Base-by-base conservation (phyloP, 2,113 vertebrate species). In the Uria aalge region DNA sequence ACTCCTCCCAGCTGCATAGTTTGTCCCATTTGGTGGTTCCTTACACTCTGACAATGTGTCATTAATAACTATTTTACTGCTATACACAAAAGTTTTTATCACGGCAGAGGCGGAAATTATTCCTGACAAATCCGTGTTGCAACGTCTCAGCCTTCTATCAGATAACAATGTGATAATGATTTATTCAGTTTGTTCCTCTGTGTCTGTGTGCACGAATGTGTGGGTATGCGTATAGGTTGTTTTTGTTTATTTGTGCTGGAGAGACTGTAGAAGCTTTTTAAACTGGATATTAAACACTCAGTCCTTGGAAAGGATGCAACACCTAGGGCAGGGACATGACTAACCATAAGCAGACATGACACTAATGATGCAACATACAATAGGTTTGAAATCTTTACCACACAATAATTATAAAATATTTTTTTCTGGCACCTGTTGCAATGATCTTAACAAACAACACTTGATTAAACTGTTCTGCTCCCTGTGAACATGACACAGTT, bases 361-460 rank as follows among this genome's bases (percentile, higher is more conserved):
- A 23, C 4, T 90, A 53, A 82, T 79, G 69, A 91, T 82, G 92
- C 45, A 93, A 76, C 34, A 72, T 41, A 41, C 6, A 59, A 47
- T 76, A 57, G 45, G 45, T 68, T 85, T 88, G 74, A 95, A 91
- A 90, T 79, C 19, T 93, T 92, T 79, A 66, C 52, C 68, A 91
- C 64, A 64, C 13, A 64, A 66, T 93, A 77, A 78, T 94, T 88
- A 77, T 30, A 47, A 60, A 69, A 14, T 52, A 20, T 38, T 47
- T 82, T 90, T 88, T 96, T n/a, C 87, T 97, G 64, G 40, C 56
- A 87, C 62, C 15, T 85, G 34, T 90, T 95, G 86, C 80, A 94
- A 81, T 64, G 34, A 63, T 68, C 48, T 87, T 81, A 78, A 88
- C 68, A 92, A 92, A 85, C 48, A 90, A 13, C 3, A 1, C 8